Base-by-base conservation (phyloP, 2,888 invertebrate species). In the Vanessa cardui region DNA sequence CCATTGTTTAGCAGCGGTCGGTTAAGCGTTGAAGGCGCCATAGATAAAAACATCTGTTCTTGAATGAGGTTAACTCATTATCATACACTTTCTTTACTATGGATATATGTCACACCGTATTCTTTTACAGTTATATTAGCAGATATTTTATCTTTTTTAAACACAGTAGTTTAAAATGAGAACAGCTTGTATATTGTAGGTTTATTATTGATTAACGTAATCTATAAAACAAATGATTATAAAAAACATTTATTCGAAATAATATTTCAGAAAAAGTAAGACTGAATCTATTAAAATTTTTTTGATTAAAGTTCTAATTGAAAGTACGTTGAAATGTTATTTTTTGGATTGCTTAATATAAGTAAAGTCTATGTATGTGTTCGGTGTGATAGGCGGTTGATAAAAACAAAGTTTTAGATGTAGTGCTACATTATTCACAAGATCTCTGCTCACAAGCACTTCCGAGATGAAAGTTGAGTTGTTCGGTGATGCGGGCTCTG, bases 1-100 rank as follows among this genome's bases (percentile, higher is more conserved):
- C 31, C 39, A 18, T 21, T 56, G 21, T 66, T 61, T 45, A 15
- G 45, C 33, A 33, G 46, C 26, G 47, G 45, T 66, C 61, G 66
- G 61, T 66, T 61, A 66, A 52, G 39, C 45, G 18, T 31, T 39
- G 52, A 56, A 54, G 60, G 60, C 66, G 66, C 61, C 60, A n/a
- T 21, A 61, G 60, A 66, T 64, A 52, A 58, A 58, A 56, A 33
- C 56, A 56, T 39, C 9, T 56, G 56, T 39, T 39, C 39, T 44
- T 31, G 59, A 59, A 64, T 58, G 59, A 59, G 59, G 59, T 59
- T 64, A 59, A 31, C 59, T 64, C 64, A 64, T 64, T 64, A 64
- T 58, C 64, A 64, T 64, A 64, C 44, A 64, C 59, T 59, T 64
- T 64, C 64, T 64, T 64, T 64, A 59, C 33, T 49, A 33, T 26